A percentile compares a stretch with the other conserved stretches of the same genome.
phyloP scores from a whole-genome alignment of 2,888 invertebrate genomes.

The Pollenia griseotomentosa region DNA sequence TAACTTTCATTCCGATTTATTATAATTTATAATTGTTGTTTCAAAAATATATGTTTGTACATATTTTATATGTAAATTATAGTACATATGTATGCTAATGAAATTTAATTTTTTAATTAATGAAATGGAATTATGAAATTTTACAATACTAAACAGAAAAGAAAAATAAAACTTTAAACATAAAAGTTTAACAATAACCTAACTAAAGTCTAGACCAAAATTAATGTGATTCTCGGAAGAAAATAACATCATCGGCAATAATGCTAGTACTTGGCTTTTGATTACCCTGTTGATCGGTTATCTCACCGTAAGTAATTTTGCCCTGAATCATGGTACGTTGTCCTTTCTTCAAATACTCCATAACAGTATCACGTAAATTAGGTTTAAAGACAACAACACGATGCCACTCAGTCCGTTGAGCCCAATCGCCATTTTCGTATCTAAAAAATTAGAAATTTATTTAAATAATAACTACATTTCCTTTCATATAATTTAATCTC shows the following conservation, averaged over 20 bases:
- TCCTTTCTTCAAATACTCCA: conserved; percentile 93
- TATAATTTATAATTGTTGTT: neutral
- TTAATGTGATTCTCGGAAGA: conserved; percentile 86
- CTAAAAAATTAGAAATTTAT: conserved; percentile 67
- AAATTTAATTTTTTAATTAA: neutral
- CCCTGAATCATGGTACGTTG: conserved; percentile 93
- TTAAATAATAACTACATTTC: neutral
- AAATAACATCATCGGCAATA: conserved; percentile 94
- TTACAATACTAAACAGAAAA: neutral
- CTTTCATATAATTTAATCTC: conserved; percentile 71
- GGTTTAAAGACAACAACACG: conserved; percentile 94
- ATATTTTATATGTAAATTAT: conserved; percentile 23
- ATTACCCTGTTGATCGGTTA: conserved; percentile 91
- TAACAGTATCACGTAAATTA: conserved; percentile 90
- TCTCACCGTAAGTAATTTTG: conserved; percentile 92
- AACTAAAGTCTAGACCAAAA: neutral
- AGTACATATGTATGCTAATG: neutral
- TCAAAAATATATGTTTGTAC: neutral
- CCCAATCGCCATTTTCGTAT: conserved; percentile 90
- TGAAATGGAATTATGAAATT: neutral
- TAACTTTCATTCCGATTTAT: neutral
- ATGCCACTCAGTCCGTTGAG: conserved; percentile 97
- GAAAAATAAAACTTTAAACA: conserved; percentile 22
- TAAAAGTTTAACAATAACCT: conserved; percentile 1
- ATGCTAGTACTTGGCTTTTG: conserved; percentile 90